A percentile compares a stretch with the other conserved stretches of the same genome.
These are phyloP conservation scores for Alethe castanea DNA, from an alignment of 2,113 vertebrate genomes.

Conservation along the genomic window DNA sequence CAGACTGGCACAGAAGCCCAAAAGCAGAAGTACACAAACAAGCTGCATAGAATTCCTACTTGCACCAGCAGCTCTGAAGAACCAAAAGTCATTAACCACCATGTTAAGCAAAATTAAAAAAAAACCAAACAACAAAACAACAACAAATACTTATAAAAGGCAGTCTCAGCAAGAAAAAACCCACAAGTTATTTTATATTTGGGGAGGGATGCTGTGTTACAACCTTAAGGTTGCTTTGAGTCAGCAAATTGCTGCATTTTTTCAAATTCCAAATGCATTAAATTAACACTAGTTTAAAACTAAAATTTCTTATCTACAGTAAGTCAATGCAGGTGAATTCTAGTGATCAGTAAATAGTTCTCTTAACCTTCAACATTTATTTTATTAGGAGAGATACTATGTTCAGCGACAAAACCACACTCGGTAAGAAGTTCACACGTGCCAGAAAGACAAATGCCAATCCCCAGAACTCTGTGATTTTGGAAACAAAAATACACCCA, in stretches of 20 bases:
- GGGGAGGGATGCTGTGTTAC: neutral
- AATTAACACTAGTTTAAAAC: neutral
- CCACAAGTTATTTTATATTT: neutral
- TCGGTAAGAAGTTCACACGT: rapidly evolving
- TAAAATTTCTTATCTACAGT: neutral
- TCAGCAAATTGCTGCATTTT: neutral
- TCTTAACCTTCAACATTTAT: neutral
- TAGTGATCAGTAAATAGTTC: neutral
- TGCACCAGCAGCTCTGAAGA: constrained; percentile 4
- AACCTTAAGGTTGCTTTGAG: neutral
- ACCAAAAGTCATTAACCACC: neutral
- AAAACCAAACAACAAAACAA: rapidly evolving
- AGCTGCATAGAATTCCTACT: neutral
- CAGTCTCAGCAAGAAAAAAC: neutral
- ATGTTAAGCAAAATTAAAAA: neutral
- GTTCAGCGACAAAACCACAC: neutral
- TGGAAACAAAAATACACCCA: neutral
- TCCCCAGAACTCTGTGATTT: neutral
- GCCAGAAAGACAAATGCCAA: neutral
- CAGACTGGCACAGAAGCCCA: neutral
- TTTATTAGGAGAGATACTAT: neutral
- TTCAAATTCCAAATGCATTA: neutral
- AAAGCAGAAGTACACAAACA: neutral
- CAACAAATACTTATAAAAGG: constrained; percentile 34
- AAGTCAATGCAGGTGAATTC: neutral